Evolutionary conservation across 1,140 invertebrate species (phyloP).

Genomic region (Ctenoplectra terminalis): DNA sequence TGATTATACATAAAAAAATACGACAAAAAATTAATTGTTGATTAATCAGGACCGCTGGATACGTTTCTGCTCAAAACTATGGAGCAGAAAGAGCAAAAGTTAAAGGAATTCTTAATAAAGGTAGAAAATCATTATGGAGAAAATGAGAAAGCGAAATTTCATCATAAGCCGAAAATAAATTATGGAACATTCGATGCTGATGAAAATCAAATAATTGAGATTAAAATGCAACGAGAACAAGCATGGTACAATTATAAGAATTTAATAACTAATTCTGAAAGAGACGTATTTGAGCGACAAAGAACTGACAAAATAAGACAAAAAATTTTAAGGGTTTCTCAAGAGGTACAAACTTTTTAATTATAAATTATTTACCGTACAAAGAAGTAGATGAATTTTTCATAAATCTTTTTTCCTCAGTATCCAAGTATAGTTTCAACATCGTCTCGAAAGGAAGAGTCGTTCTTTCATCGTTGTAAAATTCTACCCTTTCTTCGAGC

Average conservation of each 20-base stretch:
- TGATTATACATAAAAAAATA: neutral
- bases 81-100: neutral
- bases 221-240: slow-evolving; percentile 12
- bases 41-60: slow-evolving; percentile 3
- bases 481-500: slow-evolving; percentile 22
- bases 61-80: neutral
- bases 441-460: neutral
- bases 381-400: neutral
- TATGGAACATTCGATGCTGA: neutral
- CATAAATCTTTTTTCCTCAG: slow-evolving; percentile 1
- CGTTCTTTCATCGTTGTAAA: neutral
- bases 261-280: neutral
- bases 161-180: slow-evolving; percentile 26
- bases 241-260: slow-evolving; percentile 9
- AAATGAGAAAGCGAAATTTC: slow-evolving; percentile 8
- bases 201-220: neutral
- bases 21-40: neutral
- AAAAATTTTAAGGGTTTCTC: slow-evolving; percentile 22
- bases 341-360: neutral
- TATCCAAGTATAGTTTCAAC: neutral
- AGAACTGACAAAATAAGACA: neutral
- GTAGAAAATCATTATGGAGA: neutral
- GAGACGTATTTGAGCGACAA: neutral
- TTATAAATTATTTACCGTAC: neutral
- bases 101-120: slow-evolving; percentile 4